phyloP scores from a whole-genome alignment of 2,113 vertebrate genomes.

The Mus musculus region GRCm39 chr14:69588001-69588500 shows the following conservation, averaged over 20 bases:
- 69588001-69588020: background rate
- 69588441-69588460: background rate
- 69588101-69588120: background rate
- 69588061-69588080: background rate
- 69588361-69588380: background rate
- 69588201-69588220: slow-evolving; percentile 96
- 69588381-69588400: background rate
- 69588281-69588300: slow-evolving; percentile 95
- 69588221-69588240: slow-evolving; percentile 98
- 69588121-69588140: background rate
- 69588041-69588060: background rate
- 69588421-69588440: background rate
- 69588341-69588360: slow-evolving; percentile 99
- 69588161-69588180: slow-evolving; percentile 93
- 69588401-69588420: background rate
- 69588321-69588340: slow-evolving; percentile 95
- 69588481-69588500: background rate
- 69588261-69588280: slow-evolving; percentile 98
- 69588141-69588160: slow-evolving; percentile 88
- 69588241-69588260: slow-evolving; percentile 97
- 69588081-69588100: background rate
- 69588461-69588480: background rate
- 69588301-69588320: slow-evolving; percentile 99
- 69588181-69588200: slow-evolving; percentile 94
- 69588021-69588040: background rate